Evolutionary conservation across 2,113 vertebrate genomes (phyloP).

Genomic region (Lathamus discolor): DNA sequence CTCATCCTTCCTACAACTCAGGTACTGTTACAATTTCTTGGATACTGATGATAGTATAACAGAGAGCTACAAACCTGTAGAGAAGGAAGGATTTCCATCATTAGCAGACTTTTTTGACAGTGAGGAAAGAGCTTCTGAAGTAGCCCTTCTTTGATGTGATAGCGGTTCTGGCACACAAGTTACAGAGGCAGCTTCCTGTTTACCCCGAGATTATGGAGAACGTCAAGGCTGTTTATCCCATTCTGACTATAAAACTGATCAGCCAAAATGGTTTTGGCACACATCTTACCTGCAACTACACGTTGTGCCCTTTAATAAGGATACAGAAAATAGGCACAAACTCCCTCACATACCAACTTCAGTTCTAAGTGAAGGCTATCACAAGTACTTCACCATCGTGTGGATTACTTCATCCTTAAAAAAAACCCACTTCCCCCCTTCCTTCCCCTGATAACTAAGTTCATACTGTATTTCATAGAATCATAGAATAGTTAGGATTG

Average conservation of each 20-base stretch:
- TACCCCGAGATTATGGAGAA: neutral
- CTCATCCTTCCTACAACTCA: neutral
- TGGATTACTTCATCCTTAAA: neutral
- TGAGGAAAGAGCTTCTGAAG: neutral
- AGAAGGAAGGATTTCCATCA: neutral
- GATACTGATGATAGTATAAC: neutral
- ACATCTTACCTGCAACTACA: neutral
- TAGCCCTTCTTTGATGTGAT: neutral
- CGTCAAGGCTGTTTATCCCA: neutral
- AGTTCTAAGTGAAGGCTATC: neutral
- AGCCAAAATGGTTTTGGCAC: neutral
- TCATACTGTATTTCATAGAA: neutral
- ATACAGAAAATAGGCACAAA: neutral
- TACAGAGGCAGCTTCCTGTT: neutral
- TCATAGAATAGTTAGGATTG: no score
- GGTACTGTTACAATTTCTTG: neutral
- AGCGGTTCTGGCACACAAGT: neutral
- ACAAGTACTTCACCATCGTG: neutral
- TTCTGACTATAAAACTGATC: neutral
- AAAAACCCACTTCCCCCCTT: neutral
- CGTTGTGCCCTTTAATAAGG: neutral
- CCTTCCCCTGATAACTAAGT: neutral
- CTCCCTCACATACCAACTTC: neutral
- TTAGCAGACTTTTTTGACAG: neutral
- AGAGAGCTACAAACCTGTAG: neutral